A percentile compares a stretch with the other conserved stretches of the same genome.
phyloP scores from a whole-genome alignment of 2,113 vertebrate species.

The Felis catus region DNA sequence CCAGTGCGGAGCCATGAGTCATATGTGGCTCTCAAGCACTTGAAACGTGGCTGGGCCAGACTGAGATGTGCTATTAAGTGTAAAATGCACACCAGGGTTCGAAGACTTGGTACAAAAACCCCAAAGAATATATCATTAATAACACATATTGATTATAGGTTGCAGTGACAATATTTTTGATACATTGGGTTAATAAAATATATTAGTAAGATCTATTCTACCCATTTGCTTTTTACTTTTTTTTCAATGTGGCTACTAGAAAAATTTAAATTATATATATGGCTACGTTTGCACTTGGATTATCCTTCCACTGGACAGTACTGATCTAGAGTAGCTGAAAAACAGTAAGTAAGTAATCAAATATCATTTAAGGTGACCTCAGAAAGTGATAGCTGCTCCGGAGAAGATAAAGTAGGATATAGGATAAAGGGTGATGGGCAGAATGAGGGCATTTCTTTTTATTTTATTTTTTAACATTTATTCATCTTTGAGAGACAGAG shows the following conservation, averaged over 20 bases:
- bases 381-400: not conserved
- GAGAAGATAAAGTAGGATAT: not conserved
- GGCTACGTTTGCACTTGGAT: not conserved
- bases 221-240: not conserved
- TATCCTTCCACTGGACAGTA: not conserved
- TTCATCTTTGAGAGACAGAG: too few relatives aligned
- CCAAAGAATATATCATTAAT: not conserved
- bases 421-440: too few relatives aligned
- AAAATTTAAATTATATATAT: not conserved
- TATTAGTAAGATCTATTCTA: not conserved
- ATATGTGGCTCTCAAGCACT: not conserved
- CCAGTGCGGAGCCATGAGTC: not conserved
- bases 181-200: not conserved
- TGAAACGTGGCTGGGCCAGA: not conserved
- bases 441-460: not conserved
- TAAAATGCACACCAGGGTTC: not conserved
- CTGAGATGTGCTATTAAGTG: not conserved
- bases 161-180: not conserved
- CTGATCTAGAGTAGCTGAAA: not conserved
- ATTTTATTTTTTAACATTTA: too few relatives aligned
- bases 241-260: not conserved
- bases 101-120: not conserved
- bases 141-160: not conserved
- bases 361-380: not conserved
- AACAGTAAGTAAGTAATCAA: not conserved